phyloP scores from a whole-genome alignment of 2,797 vertebrate species.

The Pogonophryne albipinna region DNA sequence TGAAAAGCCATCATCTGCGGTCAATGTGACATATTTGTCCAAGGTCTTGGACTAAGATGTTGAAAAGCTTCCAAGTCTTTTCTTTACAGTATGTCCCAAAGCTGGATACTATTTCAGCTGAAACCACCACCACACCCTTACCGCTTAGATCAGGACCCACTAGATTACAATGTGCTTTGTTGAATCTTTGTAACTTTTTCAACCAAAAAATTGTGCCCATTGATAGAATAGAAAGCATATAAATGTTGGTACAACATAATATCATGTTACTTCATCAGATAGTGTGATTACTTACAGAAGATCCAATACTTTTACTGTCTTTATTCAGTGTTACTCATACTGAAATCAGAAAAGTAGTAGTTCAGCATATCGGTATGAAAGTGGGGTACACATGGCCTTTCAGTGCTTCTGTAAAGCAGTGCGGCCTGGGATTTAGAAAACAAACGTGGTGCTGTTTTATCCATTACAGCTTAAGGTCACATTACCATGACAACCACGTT shows the following conservation, averaged over 20 bases:
- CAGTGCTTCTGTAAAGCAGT: slow-evolving; percentile 8
- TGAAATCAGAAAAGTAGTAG: neutral
- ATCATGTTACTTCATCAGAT: neutral
- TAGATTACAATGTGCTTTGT: neutral
- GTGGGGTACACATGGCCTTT: neutral
- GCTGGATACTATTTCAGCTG: slow-evolving; percentile 22
- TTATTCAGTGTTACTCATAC: neutral
- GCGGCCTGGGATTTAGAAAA: slow-evolving; percentile 33
- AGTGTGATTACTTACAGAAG: neutral
- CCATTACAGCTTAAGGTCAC: slow-evolving; percentile 37
- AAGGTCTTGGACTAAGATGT: slow-evolving; percentile 24
- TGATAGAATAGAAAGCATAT: neutral
- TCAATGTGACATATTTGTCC: slow-evolving; percentile 30
- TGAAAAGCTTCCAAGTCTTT: slow-evolving; percentile 54
- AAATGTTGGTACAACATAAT: neutral
- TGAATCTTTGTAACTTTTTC: neutral
- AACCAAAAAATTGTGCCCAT: neutral
- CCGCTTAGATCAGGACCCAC: slow-evolving; percentile 24
- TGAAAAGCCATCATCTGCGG: slow-evolving; percentile 52
- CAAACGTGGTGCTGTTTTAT: slow-evolving; percentile 39
- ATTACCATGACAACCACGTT: slow-evolving; percentile 26
- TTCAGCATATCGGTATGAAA: neutral
- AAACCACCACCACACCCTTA: slow-evolving; percentile 51
- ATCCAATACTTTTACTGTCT: neutral
- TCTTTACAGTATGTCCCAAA: slow-evolving; percentile 42